phyloP scores from a whole-genome alignment of 1,140 invertebrate genomes.

The Drosophila athabasca region DNA sequence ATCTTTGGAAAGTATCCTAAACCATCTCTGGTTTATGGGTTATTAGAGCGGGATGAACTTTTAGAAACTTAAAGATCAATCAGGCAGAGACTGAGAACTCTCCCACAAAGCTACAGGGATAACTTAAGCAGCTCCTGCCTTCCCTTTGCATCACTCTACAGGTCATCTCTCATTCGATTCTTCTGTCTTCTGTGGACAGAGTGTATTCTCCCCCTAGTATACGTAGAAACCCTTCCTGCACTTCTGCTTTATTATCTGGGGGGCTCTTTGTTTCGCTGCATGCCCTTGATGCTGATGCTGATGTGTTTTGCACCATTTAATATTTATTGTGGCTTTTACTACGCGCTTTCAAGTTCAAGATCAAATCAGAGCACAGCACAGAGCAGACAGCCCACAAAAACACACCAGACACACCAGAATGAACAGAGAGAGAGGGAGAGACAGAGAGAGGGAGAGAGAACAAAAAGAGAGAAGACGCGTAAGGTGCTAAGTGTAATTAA shows the following conservation, averaged over 20 bases:
- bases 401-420: background rate
- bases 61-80: no score
- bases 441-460: background rate
- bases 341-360: constrained; percentile 63
- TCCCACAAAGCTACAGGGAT: no score
- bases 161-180: constrained; percentile 31
- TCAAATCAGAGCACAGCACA: constrained; percentile 40
- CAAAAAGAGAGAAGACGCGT: constrained; percentile 13
- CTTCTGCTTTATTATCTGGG: constrained; percentile 43
- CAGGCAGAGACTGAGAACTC: no score
- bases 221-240: constrained; percentile 7
- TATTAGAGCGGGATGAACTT: no score
- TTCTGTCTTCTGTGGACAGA: no score
- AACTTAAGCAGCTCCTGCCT: no score
- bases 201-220: background rate
- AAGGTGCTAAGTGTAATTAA: constrained; percentile 73
- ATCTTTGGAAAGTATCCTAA: no score
- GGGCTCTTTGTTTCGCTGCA: constrained; percentile 49
- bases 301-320: constrained; percentile 68
- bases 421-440: background rate
- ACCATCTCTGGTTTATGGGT: no score
- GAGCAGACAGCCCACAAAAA: constrained; percentile 9
- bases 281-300: constrained; percentile 61
- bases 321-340: constrained; percentile 68
- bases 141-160: constrained; percentile 1